These are phyloP conservation scores for Callyntrura guangdongensis DNA, from an alignment of 2,888 invertebrate species.

Conservation along the genomic window DNA sequence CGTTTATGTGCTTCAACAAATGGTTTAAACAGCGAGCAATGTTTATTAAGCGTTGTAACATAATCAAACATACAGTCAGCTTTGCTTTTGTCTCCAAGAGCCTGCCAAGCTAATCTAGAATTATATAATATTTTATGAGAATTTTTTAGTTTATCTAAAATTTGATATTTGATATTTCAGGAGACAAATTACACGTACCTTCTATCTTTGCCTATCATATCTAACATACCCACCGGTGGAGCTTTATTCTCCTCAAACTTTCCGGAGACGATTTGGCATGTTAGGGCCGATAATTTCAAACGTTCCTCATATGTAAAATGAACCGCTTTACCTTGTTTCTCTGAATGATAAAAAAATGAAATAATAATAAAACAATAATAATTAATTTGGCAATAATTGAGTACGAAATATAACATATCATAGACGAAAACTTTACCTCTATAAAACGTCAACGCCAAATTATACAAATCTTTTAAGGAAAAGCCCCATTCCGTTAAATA, in stretches of 20 bases:
- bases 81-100: constrained; percentile 93
- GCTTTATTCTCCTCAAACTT: constrained; percentile 90
- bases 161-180: neutral
- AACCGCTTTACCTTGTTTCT: constrained; percentile 99
- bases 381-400: no score
- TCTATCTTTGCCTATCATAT: constrained; percentile 97
- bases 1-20: constrained; percentile 96
- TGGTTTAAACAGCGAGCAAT: constrained; percentile 96
- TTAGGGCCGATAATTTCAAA: constrained; percentile 95
- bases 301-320: constrained; percentile 98
- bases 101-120: constrained; percentile 94
- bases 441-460: constrained; percentile 95
- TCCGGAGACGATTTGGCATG: constrained; percentile 96
- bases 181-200: constrained; percentile 87
- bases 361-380: neutral
- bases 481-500: constrained; percentile 86
- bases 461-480: constrained; percentile 92
- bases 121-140: neutral
- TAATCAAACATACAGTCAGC: constrained; percentile 97
- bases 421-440: constrained; percentile 90
- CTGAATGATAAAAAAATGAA: constrained; percentile 87
- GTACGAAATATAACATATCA: neutral
- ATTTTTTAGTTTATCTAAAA: no score
- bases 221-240: constrained; percentile 95
- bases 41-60: constrained; percentile 93